Conservation (phyloP, 2,113 vertebrate genomes). For the Polypterus bichir region DNA sequence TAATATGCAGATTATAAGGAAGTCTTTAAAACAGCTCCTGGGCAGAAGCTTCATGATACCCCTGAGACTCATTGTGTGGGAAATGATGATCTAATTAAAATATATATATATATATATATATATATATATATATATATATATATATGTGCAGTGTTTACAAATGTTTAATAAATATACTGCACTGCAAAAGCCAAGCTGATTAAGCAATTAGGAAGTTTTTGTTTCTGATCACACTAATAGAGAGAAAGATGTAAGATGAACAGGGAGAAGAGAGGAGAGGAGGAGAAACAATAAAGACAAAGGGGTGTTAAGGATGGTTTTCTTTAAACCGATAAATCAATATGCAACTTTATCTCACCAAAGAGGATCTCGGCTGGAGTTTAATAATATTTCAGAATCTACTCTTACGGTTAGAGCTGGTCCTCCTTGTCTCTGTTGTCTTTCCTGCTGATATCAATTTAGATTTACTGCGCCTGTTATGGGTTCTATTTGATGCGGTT, state of each 20-base stretch:
- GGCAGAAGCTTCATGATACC: too few species aligned
- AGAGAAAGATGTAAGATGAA: neutral
- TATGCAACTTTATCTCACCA: conserved; percentile 52
- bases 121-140: too few species aligned
- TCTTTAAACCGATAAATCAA: conserved; percentile 50
- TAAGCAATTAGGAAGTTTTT: too few species aligned
- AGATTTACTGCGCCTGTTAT: conserved; percentile 44
- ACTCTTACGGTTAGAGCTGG: conserved; percentile 24
- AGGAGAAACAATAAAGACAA: conserved; percentile 29
- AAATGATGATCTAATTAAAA: too few species aligned
- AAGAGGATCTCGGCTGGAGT: conserved; percentile 45
- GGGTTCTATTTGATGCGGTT: conserved; percentile 38
- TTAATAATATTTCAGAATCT: conserved; percentile 35
- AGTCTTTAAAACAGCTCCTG: too few species aligned
- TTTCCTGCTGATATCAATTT: conserved; percentile 30
- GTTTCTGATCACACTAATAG: too few species aligned
- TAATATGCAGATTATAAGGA: too few species aligned
- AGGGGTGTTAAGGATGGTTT: conserved; percentile 40
- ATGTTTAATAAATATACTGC: too few species aligned
- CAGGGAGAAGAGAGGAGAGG: conserved; percentile 15
- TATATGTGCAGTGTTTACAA: too few species aligned
- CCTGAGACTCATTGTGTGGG: too few species aligned
- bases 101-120: too few species aligned
- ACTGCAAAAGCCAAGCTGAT: too few species aligned
- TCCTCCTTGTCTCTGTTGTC: conserved; percentile 30